Conservation (phyloP, 2,113 vertebrate species). For the Mustela nigripes region DNA sequence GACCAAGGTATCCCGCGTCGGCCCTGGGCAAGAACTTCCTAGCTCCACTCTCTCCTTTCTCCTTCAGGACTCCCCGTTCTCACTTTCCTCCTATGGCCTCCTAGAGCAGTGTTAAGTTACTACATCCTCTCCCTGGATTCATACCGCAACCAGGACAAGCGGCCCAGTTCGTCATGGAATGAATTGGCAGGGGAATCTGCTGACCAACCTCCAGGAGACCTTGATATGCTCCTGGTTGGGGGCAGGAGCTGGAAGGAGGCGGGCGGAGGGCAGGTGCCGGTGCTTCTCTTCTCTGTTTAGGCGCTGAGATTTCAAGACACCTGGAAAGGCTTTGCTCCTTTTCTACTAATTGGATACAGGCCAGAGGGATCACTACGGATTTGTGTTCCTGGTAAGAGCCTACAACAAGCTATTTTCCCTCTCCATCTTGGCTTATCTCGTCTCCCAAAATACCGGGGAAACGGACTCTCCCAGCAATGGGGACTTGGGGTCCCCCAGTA, state of each 20-base stretch:
- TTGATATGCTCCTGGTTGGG: not conserved
- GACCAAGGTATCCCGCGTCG: not conserved
- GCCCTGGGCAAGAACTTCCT: not conserved
- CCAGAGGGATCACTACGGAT: not conserved
- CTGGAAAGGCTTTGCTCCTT: not conserved
- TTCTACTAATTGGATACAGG: not conserved
- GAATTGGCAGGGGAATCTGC: not conserved
- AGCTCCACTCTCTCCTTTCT: not conserved
- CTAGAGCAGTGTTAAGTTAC: not conserved
- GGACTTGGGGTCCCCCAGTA: not conserved
- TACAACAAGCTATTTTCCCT: not conserved
- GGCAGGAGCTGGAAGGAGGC: not conserved
- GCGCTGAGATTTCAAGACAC: slow-evolving; percentile 23
- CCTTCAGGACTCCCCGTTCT: not conserved
- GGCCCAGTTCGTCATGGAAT: not conserved
- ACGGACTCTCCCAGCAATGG: not conserved
- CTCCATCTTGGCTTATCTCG: not conserved
- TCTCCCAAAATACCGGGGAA: not conserved
- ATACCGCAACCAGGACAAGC: not conserved
- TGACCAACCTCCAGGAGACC: not conserved
- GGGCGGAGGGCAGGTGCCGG: not conserved
- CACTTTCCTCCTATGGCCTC: not conserved
- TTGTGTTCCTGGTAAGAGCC: not conserved
- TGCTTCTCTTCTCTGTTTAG: not conserved
- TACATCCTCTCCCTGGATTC: not conserved